Evolutionary conservation across 2,113 vertebrate genomes (phyloP), one percentile per base, ranked within the genome.

Genomic region (Ceratotherium simum): DNA sequence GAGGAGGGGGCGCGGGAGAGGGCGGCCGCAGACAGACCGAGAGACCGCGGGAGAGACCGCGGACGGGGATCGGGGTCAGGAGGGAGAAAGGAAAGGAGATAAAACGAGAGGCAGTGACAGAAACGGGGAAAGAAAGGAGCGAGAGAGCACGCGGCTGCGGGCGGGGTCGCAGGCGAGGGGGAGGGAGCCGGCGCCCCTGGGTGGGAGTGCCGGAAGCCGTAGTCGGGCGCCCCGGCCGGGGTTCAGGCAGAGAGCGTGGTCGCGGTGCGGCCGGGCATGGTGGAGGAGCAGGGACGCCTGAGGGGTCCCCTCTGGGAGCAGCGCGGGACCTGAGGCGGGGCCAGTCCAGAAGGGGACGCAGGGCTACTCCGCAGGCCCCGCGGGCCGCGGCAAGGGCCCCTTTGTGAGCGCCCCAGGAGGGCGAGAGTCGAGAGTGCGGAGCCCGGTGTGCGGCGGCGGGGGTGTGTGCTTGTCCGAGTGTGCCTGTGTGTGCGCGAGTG

Each of bases 331-430:
- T 51, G 80, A 87, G 86, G 79, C 8, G 46, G 48, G 33, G 91
- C 54, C 21, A 54, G 72, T 31, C 36, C 3, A 1, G 76, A 25
- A 48, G 62, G 56, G 72, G 65, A 16, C 46, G 39, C 82, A 36
- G 60, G 46, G 79, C 25, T 25, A 62, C 79, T 58, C 70, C 8
- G 36, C 31, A 29, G 75, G 65, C 67, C 51, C 58, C 8, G 33
- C 21, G 70, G 86, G 60, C 62, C 1, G 70, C 39, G 64, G 65
- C n/a, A 3, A 69, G 31, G 16, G 56, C 18, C 13, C 54, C 60
- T 94, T 48, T 31, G 91, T 82, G 93, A 84, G 69, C 62, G 58
- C 95, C 95, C 73, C 75, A 48, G 65, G 95, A 84, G 89, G 54
- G 83, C 54, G 46, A 78, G 79, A 82, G 70, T 51, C 54, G 42